A percentile compares a stretch with the other conserved stretches of the same genome.
Evolutionary conservation across 1,140 invertebrate genomes (phyloP).

Genomic region (Drosophila punjabiensis): DNA sequence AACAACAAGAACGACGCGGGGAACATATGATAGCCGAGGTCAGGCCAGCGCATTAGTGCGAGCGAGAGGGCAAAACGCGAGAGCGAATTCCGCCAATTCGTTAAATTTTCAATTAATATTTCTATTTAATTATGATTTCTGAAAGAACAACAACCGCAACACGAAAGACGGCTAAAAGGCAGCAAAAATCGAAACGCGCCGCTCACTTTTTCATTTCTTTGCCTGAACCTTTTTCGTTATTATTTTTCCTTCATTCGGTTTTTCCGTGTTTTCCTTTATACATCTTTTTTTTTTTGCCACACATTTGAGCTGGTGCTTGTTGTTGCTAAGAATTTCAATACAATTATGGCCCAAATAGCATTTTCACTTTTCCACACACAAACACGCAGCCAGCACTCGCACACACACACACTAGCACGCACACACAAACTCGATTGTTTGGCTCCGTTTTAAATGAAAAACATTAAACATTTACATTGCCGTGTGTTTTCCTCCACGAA

Average conservation of each 20-base stretch:
- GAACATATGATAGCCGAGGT: conserved; percentile 46
- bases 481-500: conserved; percentile 33
- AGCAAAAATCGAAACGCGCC: conserved; percentile 26
- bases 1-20: conserved; percentile 6
- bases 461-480: conserved; percentile 62
- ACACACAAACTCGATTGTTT: conserved; percentile 26
- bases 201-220: conserved; percentile 62
- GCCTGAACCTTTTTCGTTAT: conserved; percentile 42
- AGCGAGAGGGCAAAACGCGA: conserved; percentile 18
- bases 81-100: conserved; percentile 10
- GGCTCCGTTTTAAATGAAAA: conserved; percentile 62
- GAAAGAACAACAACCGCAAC: conserved; percentile 36
- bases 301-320: conserved; percentile 19
- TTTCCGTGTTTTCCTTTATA: conserved; percentile 21
- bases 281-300: conserved; percentile 12
- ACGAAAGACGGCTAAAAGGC: conserved; percentile 35
- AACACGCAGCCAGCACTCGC: conserved; percentile 21
- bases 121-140: conserved; percentile 48
- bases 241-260: conserved; percentile 5
- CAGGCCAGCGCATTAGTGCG: conserved; percentile 19
- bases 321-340: conserved; percentile 72
- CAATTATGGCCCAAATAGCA: conserved; percentile 69
- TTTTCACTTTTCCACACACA: conserved; percentile 72
- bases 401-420: conserved; percentile 11
- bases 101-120: conserved; percentile 53